These are phyloP conservation scores for Stictonetta naevosa DNA, from an alignment of 2,113 vertebrate genomes.

Conservation along the genomic window DNA sequence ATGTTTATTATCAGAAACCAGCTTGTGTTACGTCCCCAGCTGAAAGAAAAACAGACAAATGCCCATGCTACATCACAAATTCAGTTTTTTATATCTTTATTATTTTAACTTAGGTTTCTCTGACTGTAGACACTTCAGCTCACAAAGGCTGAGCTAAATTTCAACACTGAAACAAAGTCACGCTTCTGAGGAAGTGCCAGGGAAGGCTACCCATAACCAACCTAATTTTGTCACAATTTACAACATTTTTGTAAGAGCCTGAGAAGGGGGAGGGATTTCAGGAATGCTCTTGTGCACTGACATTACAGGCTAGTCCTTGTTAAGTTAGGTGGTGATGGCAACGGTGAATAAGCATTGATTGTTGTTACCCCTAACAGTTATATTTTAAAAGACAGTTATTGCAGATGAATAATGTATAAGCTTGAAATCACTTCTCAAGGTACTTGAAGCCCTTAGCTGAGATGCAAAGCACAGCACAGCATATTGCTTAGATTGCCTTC, in stretches of 20 bases:
- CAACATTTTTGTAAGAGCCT: neutral
- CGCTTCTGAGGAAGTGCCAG: neutral
- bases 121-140: neutral
- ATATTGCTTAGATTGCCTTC: neutral
- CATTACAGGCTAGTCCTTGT: neutral
- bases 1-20: neutral
- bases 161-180: neutral
- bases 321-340: neutral
- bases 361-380: neutral
- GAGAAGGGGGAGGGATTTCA: neutral
- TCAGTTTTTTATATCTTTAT: neutral
- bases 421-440: constrained; percentile 1
- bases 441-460: neutral
- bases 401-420: constrained; percentile 48
- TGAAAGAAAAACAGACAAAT: neutral
- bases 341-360: constrained; percentile 1
- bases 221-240: neutral
- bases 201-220: neutral
- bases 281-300: neutral
- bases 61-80: neutral
- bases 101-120: neutral
- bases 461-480: neutral
- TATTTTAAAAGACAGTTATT: neutral
- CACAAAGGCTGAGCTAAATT: neutral
- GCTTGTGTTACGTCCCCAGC: neutral